Conservation (phyloP, 2,888 invertebrate genomes). For the Nomada fucata region DNA sequence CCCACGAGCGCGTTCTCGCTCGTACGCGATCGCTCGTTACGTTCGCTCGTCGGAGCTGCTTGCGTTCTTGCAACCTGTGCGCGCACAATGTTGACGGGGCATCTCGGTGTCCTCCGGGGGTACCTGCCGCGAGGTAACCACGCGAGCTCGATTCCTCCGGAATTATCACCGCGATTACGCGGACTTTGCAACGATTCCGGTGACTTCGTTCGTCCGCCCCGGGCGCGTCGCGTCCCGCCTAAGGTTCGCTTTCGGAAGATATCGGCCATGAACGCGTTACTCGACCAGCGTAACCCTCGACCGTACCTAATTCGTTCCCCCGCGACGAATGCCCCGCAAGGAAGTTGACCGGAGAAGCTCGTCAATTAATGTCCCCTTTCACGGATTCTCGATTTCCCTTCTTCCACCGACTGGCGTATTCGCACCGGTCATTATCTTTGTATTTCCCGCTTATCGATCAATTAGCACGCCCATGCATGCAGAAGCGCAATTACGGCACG, state of each 20-base stretch:
- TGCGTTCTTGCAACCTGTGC: background rate
- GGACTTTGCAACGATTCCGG: conserved; percentile 53
- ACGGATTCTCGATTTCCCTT: conserved; percentile 25
- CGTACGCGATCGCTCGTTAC: background rate
- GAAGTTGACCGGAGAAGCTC: background rate
- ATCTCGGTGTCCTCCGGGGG: background rate
- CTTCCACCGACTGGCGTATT: conserved; percentile 8
- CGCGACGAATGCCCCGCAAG: conserved; percentile 1
- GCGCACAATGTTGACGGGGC: too few species aligned
- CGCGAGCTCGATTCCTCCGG: conserved; percentile 21
- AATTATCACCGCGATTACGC: conserved; percentile 77
- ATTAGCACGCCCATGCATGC: conserved; percentile 66
- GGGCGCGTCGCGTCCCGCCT: conserved; percentile 17
- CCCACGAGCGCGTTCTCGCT: conserved; percentile 9
- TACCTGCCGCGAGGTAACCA: too few species aligned
- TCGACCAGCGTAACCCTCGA: background rate
- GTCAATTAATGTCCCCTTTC: conserved; percentile 36
- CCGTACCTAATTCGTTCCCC: background rate
- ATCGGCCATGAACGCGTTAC: conserved; percentile 4
- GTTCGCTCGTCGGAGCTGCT: background rate
- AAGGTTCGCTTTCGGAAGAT: background rate
- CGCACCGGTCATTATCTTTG: conserved; percentile 42
- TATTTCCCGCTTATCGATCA: conserved; percentile 62
- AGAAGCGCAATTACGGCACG: conserved; percentile 71
- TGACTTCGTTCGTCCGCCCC: background rate